Conservation (phyloP, 2,797 vertebrate species). For the Coregonus suidteri region DNA sequence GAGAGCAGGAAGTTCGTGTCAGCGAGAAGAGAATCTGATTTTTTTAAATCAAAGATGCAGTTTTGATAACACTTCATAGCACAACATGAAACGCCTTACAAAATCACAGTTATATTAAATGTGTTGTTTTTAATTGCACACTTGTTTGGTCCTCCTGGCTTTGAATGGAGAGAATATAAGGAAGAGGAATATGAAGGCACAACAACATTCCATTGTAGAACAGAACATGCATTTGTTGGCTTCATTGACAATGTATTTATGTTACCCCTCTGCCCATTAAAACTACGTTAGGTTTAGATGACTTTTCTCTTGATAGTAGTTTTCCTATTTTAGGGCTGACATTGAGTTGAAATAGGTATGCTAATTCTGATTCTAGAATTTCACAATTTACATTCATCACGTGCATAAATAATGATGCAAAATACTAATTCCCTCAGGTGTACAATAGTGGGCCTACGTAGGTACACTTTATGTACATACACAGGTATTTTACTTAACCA, state of each 20-base stretch:
- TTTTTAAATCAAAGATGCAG: conserved; percentile 25
- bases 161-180: conserved; percentile 13
- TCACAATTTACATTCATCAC: background rate
- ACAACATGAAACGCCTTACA: conserved; percentile 59
- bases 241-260: background rate
- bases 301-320: background rate
- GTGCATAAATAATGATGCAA: conserved; percentile 6
- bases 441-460: conserved; percentile 46
- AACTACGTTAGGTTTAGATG: background rate
- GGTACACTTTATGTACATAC: background rate
- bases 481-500: conserved; percentile 6
- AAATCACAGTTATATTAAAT: conserved; percentile 26
- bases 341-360: background rate
- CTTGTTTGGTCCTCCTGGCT: conserved; percentile 23
- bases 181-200: conserved; percentile 16
- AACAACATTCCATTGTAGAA: conserved; percentile 23
- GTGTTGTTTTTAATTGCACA: conserved; percentile 25
- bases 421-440: conserved; percentile 69
- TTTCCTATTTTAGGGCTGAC: conserved; percentile 10
- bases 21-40: background rate
- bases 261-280: background rate
- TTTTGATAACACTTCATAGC: conserved; percentile 31
- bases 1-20: conserved; percentile 31
- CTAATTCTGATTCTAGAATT: background rate
- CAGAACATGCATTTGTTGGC: conserved; percentile 15